Base-by-base conservation (phyloP, 2,888 invertebrate genomes). In the Agrilus cyanescens region DNA sequence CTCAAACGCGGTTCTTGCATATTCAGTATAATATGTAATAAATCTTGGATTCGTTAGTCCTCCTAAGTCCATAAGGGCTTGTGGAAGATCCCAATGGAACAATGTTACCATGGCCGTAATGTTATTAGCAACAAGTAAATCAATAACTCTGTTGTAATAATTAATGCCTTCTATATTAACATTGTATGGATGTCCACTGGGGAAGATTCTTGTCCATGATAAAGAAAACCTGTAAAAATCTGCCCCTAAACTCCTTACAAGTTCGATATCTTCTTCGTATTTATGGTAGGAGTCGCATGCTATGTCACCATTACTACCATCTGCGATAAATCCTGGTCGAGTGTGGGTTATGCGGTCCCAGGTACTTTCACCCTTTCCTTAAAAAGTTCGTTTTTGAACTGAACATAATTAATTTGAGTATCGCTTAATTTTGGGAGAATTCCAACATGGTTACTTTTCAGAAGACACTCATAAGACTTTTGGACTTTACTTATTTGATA, bases 71-170 rank as follows among this genome's bases (percentile, higher is more conserved):
- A 46, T 45, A 10, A 76, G 57, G 3, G 51, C 40, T 53, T 76
- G 73, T 0, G 79, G 79, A 41, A 78, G 63, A 53, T 80, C 78
- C 75, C 76, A 79, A 54, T 82, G 80, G 65, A 77, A 79, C 59
- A 81, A 67, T 0, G 79, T 80, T 4, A 77, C 71, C 44, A 77
- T 57, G 0, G 83, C 81, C 41, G 64, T 55, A 37, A 85, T 78
- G 62, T 3, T 51, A 40, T 54, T 54, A 15, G 33, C 41, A 7
- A 65, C 46, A 3, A 83, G 63, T 50, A 72, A 74, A 35, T 74
- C 62, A 8, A 82, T 67, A 14, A 83, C 57, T 34, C 70, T 65
- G 38, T 70, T 72, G 64, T 82, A 83, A 62, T 79, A 80, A 34
- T 65, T 57, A 31, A 83, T 63, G 6, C 80, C 82, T 2, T 73